These are phyloP conservation scores for Mystacornis crossleyi DNA, from an alignment of 2,113 vertebrate genomes.

Conservation along the genomic window DNA sequence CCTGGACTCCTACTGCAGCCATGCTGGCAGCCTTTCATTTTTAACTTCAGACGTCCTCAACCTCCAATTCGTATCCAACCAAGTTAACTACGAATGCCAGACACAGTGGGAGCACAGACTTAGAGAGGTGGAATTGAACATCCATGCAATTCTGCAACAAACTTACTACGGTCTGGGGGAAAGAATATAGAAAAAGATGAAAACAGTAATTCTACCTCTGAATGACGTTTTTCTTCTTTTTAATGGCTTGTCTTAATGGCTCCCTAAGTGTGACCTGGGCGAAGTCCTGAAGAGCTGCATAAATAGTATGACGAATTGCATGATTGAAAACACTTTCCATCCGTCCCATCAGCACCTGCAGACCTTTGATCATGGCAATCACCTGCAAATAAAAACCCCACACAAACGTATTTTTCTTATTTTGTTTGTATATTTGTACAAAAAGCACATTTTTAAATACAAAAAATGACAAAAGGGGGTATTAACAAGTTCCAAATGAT, in stretches of 20 bases:
- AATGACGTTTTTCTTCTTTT: slow-evolving; percentile 90
- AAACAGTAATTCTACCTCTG: slow-evolving; percentile 76
- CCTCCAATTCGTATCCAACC: rapidly evolving
- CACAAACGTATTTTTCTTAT: not conserved
- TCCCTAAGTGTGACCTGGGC: slow-evolving; percentile 86
- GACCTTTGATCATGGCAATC: slow-evolving; percentile 90
- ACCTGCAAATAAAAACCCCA: slow-evolving; percentile 67
- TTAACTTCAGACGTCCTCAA: not conserved
- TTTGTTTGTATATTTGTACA: not conserved
- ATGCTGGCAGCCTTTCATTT: not conserved
- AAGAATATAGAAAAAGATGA: not conserved
- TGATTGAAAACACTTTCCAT: slow-evolving; percentile 93
- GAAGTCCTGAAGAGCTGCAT: slow-evolving; percentile 88
- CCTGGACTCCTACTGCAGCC: not conserved
- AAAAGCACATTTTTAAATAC: not conserved
- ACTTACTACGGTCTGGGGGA: not conserved
- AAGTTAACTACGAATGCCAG: not conserved
- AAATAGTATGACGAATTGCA: slow-evolving; percentile 89
- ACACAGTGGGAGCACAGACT: not conserved
- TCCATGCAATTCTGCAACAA: not conserved
- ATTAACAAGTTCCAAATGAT: not conserved
- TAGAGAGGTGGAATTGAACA: not conserved
- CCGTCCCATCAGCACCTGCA: slow-evolving; percentile 89
- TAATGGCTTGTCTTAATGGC: slow-evolving; percentile 87
- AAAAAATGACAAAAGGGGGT: not conserved